Evolutionary conservation across 2,113 vertebrate species (phyloP), one percentile per base, ranked within the genome.

Genomic region (Thamnaconus septentrionalis): DNA sequence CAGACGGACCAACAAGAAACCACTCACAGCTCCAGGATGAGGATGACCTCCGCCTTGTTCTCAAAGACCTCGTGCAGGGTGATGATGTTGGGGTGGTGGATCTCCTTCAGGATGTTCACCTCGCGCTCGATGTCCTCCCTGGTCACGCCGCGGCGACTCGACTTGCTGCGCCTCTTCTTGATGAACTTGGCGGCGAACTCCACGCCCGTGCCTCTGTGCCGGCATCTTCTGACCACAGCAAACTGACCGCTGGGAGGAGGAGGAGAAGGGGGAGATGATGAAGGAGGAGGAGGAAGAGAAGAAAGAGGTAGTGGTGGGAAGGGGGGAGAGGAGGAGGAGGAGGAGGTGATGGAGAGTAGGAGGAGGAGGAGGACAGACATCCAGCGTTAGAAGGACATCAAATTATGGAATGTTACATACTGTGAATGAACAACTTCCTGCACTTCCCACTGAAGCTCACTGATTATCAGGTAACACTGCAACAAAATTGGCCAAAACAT

Each of bases 11-110:
- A 41, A 61, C 8, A 18, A 0, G 4, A 49, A 55, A 8, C 3
- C 60, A 96, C 96, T 98, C 91, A 99, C 97, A 99, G 96, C 84
- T 99, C 97, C 70, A 98, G 91, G 86, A 99, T 97, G 67, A 98
- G 94, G 83, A 98, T 96, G 87, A 99, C 96, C 18, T 99, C 96
- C 0, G 91, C 93, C 93, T 98, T 98, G 92, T 88, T 99, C 76
- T 99, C 97, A 4, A 94, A 99, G 59, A 99, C 97, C 59, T 99
- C 92, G 8, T 97, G 93, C 66, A 99, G 91, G 0, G 93, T 94
- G 83, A 99, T 98, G 87, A 98, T 91, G 53, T 99, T 99, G 4
- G 96, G 94, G 80, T 98, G 97, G 73, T 92, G 93, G 72, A 98
- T 96, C 88, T 98, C 94, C 83, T 95, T 97, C 31, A 99, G 88